These are phyloP conservation scores for Phalera bucephala DNA, from an alignment of 2,888 invertebrate genomes.

Conservation along the genomic window DNA sequence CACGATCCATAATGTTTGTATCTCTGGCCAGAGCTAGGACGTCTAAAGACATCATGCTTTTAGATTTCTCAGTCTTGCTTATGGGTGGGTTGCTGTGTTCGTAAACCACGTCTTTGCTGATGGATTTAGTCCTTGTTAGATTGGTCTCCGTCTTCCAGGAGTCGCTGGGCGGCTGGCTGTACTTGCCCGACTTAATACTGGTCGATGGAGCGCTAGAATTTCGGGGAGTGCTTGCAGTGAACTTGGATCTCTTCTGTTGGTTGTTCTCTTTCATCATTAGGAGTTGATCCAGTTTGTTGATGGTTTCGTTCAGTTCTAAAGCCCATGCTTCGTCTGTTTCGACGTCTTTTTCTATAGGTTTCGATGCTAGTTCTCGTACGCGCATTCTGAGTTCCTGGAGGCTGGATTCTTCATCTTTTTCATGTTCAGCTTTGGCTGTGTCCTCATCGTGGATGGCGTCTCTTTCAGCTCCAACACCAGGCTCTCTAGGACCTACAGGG, in stretches of 20 bases:
- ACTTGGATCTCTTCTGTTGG: slow-evolving; percentile 79
- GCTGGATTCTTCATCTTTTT: slow-evolving; percentile 79
- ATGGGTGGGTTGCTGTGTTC: slow-evolving; percentile 62
- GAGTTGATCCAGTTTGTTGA: slow-evolving; percentile 89
- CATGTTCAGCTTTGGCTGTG: slow-evolving; percentile 37
- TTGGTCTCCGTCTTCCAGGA: slow-evolving; percentile 54
- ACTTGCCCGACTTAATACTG: slow-evolving; percentile 53
- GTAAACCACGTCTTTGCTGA: slow-evolving; percentile 64
- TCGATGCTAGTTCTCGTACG: slow-evolving; percentile 87
- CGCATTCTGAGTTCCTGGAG: slow-evolving; percentile 87
- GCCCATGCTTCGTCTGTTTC: slow-evolving; percentile 89
- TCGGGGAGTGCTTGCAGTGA: slow-evolving; percentile 61
- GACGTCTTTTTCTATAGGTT: slow-evolving; percentile 89
- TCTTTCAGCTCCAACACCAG: slow-evolving; percentile 90
- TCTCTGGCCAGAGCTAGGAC: slow-evolving; percentile 70
- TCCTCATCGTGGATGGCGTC: slow-evolving; percentile 72
- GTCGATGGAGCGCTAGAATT: slow-evolving; percentile 71
- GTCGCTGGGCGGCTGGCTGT: slow-evolving; percentile 58
- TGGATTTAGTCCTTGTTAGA: slow-evolving; percentile 58
- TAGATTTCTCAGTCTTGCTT: slow-evolving; percentile 64
- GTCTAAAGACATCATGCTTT: slow-evolving; percentile 78
- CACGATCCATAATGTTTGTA: slow-evolving; percentile 65
- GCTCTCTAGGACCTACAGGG: slow-evolving; percentile 84
- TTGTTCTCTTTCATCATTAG: slow-evolving; percentile 86
- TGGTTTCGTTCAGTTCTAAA: slow-evolving; percentile 88